Evolutionary conservation across 2,888 invertebrate species (phyloP).

Genomic region (Hypena proboscidalis): DNA sequence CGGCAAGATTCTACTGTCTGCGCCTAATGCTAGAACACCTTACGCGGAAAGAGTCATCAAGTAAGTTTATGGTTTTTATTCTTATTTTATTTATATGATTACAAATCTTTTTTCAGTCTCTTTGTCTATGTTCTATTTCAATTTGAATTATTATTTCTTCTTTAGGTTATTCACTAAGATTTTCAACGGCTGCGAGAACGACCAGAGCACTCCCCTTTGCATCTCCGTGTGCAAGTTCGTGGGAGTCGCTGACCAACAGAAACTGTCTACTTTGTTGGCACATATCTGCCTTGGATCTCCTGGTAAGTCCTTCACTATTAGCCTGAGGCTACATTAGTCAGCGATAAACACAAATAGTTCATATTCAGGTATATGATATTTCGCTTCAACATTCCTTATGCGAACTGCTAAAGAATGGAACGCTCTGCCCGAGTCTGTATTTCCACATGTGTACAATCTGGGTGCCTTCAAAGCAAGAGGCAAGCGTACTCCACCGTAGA

Average conservation of each 20-base stretch:
- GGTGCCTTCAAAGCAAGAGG: no score
- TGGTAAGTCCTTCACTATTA: slow-evolving; percentile 51
- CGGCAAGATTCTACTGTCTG: slow-evolving; percentile 92
- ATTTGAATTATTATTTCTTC: not conserved
- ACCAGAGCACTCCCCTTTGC: slow-evolving; percentile 66
- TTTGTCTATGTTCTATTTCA: not conserved
- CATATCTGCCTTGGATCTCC: slow-evolving; percentile 70
- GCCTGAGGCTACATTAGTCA: no score
- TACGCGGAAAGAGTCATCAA: slow-evolving; percentile 92
- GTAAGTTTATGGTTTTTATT: slow-evolving; percentile 51
- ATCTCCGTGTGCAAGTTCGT: slow-evolving; percentile 75
- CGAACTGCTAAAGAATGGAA: no score
- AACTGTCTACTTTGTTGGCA: slow-evolving; percentile 61
- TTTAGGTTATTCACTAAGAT: slow-evolving; percentile 77
- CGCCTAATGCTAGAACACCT: slow-evolving; percentile 90
- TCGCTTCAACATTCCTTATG: no score
- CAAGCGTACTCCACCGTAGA: no score
- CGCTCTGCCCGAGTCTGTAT: no score
- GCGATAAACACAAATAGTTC: not conserved
- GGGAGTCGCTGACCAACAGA: slow-evolving; percentile 75
- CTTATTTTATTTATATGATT: not conserved
- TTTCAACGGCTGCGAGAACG: slow-evolving; percentile 73
- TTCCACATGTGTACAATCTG: no score
- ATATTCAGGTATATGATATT: no score
- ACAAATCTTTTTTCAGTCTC: no score